Conservation (phyloP, 2,888 invertebrate species). For the Dendrolimus pini region DNA sequence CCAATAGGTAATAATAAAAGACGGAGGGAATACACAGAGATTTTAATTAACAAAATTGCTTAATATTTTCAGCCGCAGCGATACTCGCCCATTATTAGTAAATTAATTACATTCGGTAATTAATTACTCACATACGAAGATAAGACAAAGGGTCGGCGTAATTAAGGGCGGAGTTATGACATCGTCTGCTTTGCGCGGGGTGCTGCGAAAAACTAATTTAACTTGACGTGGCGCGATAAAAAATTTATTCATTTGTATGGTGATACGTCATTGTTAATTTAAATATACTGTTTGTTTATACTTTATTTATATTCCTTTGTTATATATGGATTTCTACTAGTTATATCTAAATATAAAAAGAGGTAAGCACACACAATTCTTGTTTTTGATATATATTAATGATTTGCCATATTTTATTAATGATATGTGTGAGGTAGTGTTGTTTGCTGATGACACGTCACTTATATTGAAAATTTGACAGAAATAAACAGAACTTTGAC, state of each 20-base stretch:
- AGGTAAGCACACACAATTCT: no score
- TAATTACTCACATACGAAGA: constrained; percentile 50
- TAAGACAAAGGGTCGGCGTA: constrained; percentile 20
- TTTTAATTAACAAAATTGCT: constrained; percentile 21
- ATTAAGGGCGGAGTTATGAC: constrained; percentile 37
- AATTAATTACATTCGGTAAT: constrained; percentile 59
- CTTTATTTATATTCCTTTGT: no score
- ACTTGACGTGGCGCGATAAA: constrained; percentile 6
- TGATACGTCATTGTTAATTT: background rate
- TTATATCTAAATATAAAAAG: no score
- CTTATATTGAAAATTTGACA: no score
- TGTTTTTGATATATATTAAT: no score
- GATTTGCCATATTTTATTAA: no score
- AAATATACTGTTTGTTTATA: no score
- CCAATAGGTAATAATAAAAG: background rate
- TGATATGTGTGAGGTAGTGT: no score
- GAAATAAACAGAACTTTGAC: no score
- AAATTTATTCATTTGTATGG: constrained; percentile 1
- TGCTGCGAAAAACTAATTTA: constrained; percentile 52
- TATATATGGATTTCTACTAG: no score
- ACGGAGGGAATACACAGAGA: background rate
- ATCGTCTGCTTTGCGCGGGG: constrained; percentile 24
- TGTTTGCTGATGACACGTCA: no score
- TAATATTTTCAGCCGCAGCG: constrained; percentile 19
- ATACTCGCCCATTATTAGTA: constrained; percentile 31